phyloP scores from a whole-genome alignment of 2,888 invertebrate genomes.

The Temnothorax unifasciatus region DNA sequence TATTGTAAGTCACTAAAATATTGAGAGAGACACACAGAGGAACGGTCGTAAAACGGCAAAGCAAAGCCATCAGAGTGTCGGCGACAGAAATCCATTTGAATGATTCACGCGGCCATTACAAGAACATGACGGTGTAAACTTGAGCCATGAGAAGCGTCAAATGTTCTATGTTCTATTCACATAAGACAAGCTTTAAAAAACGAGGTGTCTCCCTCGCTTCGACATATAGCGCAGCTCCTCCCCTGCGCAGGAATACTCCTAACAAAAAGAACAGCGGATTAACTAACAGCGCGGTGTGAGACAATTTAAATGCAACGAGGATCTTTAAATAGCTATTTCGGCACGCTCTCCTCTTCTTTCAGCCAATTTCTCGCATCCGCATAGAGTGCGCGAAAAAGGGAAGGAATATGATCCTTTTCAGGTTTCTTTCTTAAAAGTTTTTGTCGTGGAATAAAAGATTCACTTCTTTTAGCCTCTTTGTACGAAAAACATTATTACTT shows the following conservation, averaged over 20 bases:
- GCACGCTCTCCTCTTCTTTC: conserved; percentile 60
- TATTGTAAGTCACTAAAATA: neutral
- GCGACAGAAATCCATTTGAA: conserved; percentile 33
- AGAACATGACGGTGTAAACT: conserved; percentile 38
- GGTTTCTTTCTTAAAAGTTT: neutral
- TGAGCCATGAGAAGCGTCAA: conserved; percentile 33
- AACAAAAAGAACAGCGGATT: conserved; percentile 68
- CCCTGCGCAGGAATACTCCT: conserved; percentile 54
- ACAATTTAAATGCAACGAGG: conserved; percentile 72
- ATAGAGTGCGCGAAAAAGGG: conserved; percentile 53
- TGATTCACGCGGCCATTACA: conserved; percentile 28
- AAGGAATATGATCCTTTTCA: conserved; percentile 55
- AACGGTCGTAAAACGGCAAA: conserved; percentile 16
- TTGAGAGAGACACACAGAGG: neutral
- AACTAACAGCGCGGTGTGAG: conserved; percentile 61
- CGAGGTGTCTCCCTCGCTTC: conserved; percentile 63
- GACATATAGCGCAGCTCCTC: conserved; percentile 39
- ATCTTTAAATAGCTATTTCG: conserved; percentile 79
- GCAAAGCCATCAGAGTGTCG: conserved; percentile 28
- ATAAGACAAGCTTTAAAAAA: conserved; percentile 60
- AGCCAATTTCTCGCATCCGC: conserved; percentile 57
- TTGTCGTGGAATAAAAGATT: neutral
- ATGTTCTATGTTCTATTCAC: conserved; percentile 56
- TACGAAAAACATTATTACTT: neutral
- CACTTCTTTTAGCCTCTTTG: neutral